These are phyloP conservation scores for Planococcus citri DNA, from an alignment of 1,140 invertebrate species.

Conservation along the genomic window DNA sequence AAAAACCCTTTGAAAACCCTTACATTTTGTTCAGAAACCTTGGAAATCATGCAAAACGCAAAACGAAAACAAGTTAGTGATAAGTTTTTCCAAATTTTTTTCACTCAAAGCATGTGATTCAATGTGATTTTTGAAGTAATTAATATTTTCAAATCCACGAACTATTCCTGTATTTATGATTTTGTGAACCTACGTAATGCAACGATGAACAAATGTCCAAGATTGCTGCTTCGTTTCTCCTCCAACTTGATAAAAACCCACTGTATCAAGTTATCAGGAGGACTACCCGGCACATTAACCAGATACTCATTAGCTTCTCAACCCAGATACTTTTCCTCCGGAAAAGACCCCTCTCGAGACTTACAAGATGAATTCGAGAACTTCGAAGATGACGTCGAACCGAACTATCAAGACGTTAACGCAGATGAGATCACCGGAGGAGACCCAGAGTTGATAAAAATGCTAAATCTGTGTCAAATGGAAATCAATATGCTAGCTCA, in stretches of 20 bases:
- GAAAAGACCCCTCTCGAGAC: neutral
- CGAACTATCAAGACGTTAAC: too few species aligned
- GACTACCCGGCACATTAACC: neutral
- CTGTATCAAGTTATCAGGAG: neutral
- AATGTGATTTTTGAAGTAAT: too few species aligned
- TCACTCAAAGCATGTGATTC: too few species aligned
- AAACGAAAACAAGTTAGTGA: too few species aligned
- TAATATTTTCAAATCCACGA: too few species aligned
- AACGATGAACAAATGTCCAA: neutral
- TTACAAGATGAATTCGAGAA: neutral
- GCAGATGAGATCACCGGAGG: neutral
- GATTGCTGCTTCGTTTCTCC: neutral
- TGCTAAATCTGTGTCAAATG: slow-evolving; percentile 29
- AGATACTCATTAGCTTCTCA: neutral
- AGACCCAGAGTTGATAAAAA: slow-evolving; percentile 26
- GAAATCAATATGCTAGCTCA: slow-evolving; percentile 28
- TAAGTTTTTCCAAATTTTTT: too few species aligned
- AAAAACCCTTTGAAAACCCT: too few species aligned
- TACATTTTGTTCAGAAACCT: too few species aligned
- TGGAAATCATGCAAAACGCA: too few species aligned
- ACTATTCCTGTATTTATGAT: too few species aligned
- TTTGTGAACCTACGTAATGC: too few species aligned
- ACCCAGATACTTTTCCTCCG: neutral
- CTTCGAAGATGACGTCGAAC: neutral
- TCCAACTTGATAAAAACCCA: neutral